phyloP scores from a whole-genome alignment of 2,113 vertebrate species.

The Oophaga pumilio region DNA sequence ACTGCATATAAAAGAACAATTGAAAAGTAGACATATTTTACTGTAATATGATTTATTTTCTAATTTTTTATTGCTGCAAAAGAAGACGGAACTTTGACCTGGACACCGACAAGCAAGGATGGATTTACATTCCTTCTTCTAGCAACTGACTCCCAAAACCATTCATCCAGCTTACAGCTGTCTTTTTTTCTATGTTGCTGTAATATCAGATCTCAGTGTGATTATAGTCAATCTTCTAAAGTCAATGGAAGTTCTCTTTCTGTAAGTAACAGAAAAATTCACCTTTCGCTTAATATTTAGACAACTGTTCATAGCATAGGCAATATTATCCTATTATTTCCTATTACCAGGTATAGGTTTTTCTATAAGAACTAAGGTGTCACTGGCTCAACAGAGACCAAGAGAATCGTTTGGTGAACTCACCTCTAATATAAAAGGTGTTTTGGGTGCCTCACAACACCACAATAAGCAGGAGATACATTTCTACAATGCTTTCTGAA shows the following conservation, averaged over 20 bases:
- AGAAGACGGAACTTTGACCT: constrained; percentile 53
- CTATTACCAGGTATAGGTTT: no score
- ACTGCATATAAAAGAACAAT: not conserved
- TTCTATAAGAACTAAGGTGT: no score
- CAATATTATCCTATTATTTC: not conserved
- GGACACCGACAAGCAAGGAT: constrained; percentile 58
- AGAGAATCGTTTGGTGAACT: no score
- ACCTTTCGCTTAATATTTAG: not conserved
- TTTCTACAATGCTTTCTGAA: no score
- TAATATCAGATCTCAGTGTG: constrained; percentile 40
- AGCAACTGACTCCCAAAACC: constrained; percentile 25
- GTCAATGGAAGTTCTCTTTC: constrained; percentile 60
- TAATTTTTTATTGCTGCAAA: not conserved
- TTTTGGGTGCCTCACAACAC: no score
- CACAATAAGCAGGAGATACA: no score
- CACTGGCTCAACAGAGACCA: no score
- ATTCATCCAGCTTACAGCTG: constrained; percentile 53
- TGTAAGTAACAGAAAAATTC: constrained; percentile 57
- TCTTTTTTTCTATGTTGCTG: constrained; percentile 61
- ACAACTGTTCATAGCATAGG: not conserved
- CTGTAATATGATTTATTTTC: not conserved
- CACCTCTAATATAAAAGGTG: no score
- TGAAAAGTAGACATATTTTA: not conserved
- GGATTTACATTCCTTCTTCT: constrained; percentile 62
- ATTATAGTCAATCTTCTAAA: constrained; percentile 49